Base-by-base conservation (phyloP, 2,888 invertebrate species). In the Hipparchia semele region DNA sequence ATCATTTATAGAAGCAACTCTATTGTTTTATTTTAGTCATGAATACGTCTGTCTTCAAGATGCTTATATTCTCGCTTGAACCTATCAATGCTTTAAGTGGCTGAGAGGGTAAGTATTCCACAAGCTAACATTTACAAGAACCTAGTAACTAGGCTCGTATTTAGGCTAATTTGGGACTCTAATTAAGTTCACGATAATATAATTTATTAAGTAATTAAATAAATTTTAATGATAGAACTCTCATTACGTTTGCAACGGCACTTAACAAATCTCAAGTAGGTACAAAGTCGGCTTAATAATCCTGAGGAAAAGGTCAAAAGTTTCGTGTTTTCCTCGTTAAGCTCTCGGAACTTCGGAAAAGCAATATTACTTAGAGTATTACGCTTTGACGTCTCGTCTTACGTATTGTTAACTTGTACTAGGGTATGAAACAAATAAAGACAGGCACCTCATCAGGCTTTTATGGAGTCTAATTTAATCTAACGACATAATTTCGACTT, bases 311-410 rank as follows among this genome's bases (percentile, higher is more conserved):
- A 86, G 80, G 82, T 82, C 83, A 82, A 81, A 87, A 88, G 82
- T 86, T 88, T 84, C 82, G 84, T 84, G 82, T 75, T 87, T 87
- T 84, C 85, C 86, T 89, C 87, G 87, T 89, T 88, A 88, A 84
- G 84, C 84, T 80, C 64, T 79, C 73, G 78, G 80, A 81, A 83
- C 79, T 83, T 83, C 80, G 79, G 82, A 83, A 83, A 83, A 83
- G 83, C 84, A 82, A 86, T 84, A 84, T 81, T 71, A 73, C 79
- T 78, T 82, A 78, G 75, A 70, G 73, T 78, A 76, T 81, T 78
- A 80, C 81, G 83, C 81, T 77, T 79, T 73, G 75, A 77, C 75
- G 75, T 76, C 74, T 64, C 78, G 72, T 74, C 79, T 82, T 79
- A 82, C 70, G 56, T 62, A 61, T 68, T 86, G 83, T 83, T 74